phyloP scores from a whole-genome alignment of 2,113 vertebrate genomes.

The Hirundichthys speculiger region DNA sequence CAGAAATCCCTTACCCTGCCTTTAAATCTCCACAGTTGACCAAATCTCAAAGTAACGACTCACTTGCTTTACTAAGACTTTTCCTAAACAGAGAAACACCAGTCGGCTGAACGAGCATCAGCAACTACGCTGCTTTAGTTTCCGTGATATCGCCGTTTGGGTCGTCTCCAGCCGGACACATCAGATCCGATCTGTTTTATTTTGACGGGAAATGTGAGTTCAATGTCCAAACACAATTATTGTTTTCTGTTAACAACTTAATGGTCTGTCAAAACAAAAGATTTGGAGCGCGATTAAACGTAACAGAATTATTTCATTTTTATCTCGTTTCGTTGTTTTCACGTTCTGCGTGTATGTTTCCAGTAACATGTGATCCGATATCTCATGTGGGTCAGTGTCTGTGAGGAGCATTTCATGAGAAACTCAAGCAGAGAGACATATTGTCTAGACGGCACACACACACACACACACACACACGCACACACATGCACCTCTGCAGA shows the following conservation, averaged over 20 bases:
- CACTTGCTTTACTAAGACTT: too few relatives aligned
- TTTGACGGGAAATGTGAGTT: background rate
- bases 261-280: background rate
- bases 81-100: too few relatives aligned
- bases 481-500: conserved; percentile 39
- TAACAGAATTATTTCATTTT: too few relatives aligned
- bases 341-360: too few relatives aligned
- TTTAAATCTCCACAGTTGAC: too few relatives aligned
- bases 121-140: too few relatives aligned
- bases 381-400: conserved; percentile 3
- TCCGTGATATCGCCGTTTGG: too few relatives aligned
- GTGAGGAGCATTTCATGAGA: conserved; percentile 39
- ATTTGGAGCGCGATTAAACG: background rate
- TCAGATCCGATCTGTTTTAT: background rate
- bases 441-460: conserved; percentile 55
- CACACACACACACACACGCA: conserved; percentile 19
- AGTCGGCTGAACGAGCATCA: too few relatives aligned
- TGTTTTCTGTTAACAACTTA: background rate
- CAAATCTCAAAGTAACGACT: too few relatives aligned
- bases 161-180: background rate
- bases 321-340: too few relatives aligned
- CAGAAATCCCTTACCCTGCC: too few relatives aligned
- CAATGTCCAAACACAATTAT: background rate
- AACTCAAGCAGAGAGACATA: conserved; percentile 36
- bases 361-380: too few relatives aligned